phyloP scores from a whole-genome alignment of 2,888 invertebrate genomes.

The Mechanitis messenoides region DNA sequence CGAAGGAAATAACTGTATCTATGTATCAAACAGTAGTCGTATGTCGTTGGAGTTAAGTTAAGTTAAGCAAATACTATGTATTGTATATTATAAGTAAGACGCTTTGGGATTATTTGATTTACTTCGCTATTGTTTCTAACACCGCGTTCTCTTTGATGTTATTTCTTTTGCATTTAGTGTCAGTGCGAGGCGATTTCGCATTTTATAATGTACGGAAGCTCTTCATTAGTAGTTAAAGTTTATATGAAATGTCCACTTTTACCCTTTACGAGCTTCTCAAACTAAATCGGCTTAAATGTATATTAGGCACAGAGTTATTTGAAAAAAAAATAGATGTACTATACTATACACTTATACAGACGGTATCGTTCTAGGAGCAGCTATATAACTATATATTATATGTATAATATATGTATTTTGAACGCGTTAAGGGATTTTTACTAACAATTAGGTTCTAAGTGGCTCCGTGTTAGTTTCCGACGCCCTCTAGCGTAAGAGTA shows the following conservation, averaged over 20 bases:
- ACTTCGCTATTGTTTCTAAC: conserved; percentile 8
- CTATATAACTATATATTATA: conserved; percentile 53
- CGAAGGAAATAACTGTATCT: conserved; percentile 55
- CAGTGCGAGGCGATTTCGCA: conserved; percentile 44
- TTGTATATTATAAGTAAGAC: conserved; percentile 56
- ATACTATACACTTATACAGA: conserved; percentile 69
- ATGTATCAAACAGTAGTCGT: conserved; percentile 62
- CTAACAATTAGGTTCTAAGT: conserved; percentile 71
- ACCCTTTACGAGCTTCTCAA: conserved; percentile 68
- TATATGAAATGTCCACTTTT: conserved; percentile 50
- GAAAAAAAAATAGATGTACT: conserved; percentile 61
- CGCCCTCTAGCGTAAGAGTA: conserved; percentile 26
- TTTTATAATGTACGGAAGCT: conserved; percentile 34
- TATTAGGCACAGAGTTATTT: conserved; percentile 73
- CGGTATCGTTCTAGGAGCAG: conserved; percentile 64
- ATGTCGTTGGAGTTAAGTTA: conserved; percentile 46
- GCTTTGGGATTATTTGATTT: conserved; percentile 38
- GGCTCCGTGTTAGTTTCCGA: conserved; percentile 53
- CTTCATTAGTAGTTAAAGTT: conserved; percentile 10
- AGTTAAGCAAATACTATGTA: conserved; percentile 41
- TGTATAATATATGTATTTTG: conserved; percentile 72
- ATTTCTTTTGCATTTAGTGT: conserved; percentile 17
- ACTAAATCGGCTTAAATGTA: conserved; percentile 71
- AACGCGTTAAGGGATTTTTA: conserved; percentile 75
- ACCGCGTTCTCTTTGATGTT: conserved; percentile 2